Base-by-base conservation (phyloP, 2,113 vertebrate species). In the Hydrolagus affinis region DNA sequence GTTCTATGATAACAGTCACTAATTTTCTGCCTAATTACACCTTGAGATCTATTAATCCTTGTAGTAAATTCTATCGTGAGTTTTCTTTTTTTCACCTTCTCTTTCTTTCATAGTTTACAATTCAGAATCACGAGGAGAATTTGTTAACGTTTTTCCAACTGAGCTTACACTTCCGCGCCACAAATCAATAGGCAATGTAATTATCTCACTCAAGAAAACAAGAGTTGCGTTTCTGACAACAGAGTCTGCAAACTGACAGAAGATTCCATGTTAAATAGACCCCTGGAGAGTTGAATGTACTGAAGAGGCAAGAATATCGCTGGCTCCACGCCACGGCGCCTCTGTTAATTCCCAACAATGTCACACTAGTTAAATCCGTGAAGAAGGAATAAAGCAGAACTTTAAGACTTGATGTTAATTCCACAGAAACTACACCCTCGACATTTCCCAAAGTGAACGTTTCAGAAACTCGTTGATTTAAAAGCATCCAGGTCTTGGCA, bases 131-230 rank as follows among this genome's bases (percentile, higher is more conserved):
- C 10, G 11, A 75, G 73, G 73, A 21, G 10, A 76, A 56, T 76
- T 57, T 21, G 44, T 12, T 57, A 11, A 0, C 8, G n/a, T 76
- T 76, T 76, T 76, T 57, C 44, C 32, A 8, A 23, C 11, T 23
- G 56, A 9, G 59, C 25, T 59, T 15, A 14, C 10, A 17, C 23
- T 25, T 60, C 11, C 4, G 44, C 6, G 44, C 44, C 44, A 11
- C 76, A 62, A 62, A 78, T 62, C 76, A 62, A 60, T 62, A 25
- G 23, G 56, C 57, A 77, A 60, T 60, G 75, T 25, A 60, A 60
- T 77, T 77, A 77, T 59, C n/a, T 25, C 76, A 62, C 8, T 25
- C 59, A 77, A 59, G n/a, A 62, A 59, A 78, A 78, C 76, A 78
- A 59, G 76, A 78, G 59, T 78, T 62, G 57, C 3, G 15, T 59